Base-by-base conservation (phyloP, 1,140 invertebrate species). In the Ostrea denselamellosa region DNA sequence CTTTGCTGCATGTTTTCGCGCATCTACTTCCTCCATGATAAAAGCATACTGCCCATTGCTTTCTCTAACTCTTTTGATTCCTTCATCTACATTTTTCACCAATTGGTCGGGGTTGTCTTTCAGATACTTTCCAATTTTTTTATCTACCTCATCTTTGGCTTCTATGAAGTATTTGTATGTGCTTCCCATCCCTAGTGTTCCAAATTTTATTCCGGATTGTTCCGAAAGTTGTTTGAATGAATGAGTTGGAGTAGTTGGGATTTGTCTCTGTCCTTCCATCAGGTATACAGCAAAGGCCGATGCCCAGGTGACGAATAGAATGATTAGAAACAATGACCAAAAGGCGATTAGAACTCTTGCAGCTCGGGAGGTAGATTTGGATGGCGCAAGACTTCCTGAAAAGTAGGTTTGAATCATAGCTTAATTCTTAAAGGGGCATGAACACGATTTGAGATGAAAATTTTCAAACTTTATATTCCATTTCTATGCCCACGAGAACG, bases 1-100 rank as follows among this genome's bases (percentile, higher is more conserved):
- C 19, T 58, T n/a, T 44, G 25, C 71, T n/a, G 51, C 34, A 10
- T 28, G 7, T 7, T n/a, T 14, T n/a, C 77, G 28, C 17, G 81
- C 56, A 17, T 1, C 25, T 2, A 85, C 9, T 62, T 82, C 81
- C 28, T 87, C 86, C 28, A 62, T 62, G 12, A 87, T 87, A 65
- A 87, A 87, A 3, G 54, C 86, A 52, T 87, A 87, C 10, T 83
- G 51, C 8, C 86, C 86, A 34, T 34, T 34, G 68, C 68, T 77
- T 0, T 62, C 8, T 12, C 71, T n/a, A 25, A 87, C 86, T 52
- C 86, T 54, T 58, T 83, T 62, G 0, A 87, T 62, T 44, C 86
- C 86, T 0, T 58, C 56, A 17, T n/a, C 28, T 34, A 34, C 28
- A 62, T 7, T 58, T 9, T 7, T 52, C 17, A 62, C 25, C n/a